Percentiles rank a stretch among this genome's conserved stretches.
These are phyloP conservation scores for Siderastrea radians DNA, from an alignment of 92 coral and sea anemone genomes.

Conservation along the genomic window DNA sequence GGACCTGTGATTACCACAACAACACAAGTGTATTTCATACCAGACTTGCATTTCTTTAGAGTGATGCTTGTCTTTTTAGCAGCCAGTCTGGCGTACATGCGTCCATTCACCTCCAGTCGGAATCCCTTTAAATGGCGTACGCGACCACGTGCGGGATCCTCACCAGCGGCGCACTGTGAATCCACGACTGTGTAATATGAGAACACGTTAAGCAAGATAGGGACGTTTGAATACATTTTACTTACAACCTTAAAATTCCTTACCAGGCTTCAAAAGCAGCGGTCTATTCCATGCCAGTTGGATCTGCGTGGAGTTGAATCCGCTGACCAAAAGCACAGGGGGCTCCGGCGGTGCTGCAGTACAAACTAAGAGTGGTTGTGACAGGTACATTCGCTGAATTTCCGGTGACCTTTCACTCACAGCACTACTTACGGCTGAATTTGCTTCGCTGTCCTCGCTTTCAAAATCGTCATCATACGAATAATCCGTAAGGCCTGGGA, in stretches of 20 bases:
- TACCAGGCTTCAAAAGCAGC: conserved; percentile 66
- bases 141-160: conserved; percentile 63
- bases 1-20: conserved; percentile 66
- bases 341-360: conserved; percentile 83
- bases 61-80: conserved; percentile 62
- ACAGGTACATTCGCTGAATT: conserved; percentile 55
- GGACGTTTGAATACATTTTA: neutral
- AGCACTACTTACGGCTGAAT: conserved; percentile 49
- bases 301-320: conserved; percentile 72
- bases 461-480: conserved; percentile 59
- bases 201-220: neutral
- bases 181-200: conserved; percentile 9
- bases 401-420: conserved; percentile 27
- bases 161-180: neutral
- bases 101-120: conserved; percentile 83
- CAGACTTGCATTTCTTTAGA: conserved; percentile 80
- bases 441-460: conserved; percentile 60
- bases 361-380: conserved; percentile 67
- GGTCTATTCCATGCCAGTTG: conserved; percentile 80
- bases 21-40: conserved; percentile 84
- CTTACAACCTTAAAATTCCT: conserved; percentile 1
- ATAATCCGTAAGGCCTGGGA: conserved; percentile 49
- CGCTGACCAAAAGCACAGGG: conserved; percentile 77
- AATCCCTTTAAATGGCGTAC: conserved; percentile 73
- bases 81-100: conserved; percentile 66